Base-by-base conservation (phyloP, 37 sponge, comb jelly and placozoan genomes). In the Oscarella lobularis region DNA sequence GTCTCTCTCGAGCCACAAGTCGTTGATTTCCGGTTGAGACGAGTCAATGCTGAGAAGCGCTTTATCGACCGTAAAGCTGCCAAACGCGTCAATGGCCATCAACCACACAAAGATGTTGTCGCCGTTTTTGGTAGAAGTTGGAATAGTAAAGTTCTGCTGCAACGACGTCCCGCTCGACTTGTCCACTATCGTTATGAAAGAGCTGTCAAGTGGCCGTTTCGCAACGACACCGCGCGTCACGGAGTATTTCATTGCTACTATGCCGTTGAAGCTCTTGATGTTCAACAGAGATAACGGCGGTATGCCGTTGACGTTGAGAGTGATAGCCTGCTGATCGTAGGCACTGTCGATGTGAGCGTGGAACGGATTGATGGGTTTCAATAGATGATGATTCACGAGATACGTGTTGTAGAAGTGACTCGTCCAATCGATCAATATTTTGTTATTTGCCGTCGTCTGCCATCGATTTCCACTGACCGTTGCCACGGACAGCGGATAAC, bases 391-490 rank as follows among this genome's bases (percentile, higher is more conserved):
- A 27, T 48, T 48, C 60, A 9, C 14, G 9, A 48, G 9, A 48
- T 27, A 48, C 20, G 60, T 27, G 20, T 48, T 48, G 60, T 48
- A 48, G 60, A 48, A 48, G 20, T 48, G 60, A 27, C 60, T 20
- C 9, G 60, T 48, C 60, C 60, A 48, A 20, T 48, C 20, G 20
- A 9, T 27, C 14, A 48, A 48, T 20, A 48, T 27, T 20, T 48
- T 9, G 20, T 48, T 20, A 27, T 48, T 48, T 9, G 9, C 20
- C 14, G 20, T 20, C 9, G 60, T 90, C 38, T 83, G 77, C 91
- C 91, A 90, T 30, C 73, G 35, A 77, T 37, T 70, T 3, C 68
- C 65, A 6, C 77, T 76, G n/a, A n/a, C n/a, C 37, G 77, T 38
- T 32, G 84, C 41, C 34, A 86, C 83, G 36, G 85, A 84, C 5